Evolutionary conservation across 1,140 invertebrate genomes (phyloP).

Genomic region (Asbolus verrucosus): DNA sequence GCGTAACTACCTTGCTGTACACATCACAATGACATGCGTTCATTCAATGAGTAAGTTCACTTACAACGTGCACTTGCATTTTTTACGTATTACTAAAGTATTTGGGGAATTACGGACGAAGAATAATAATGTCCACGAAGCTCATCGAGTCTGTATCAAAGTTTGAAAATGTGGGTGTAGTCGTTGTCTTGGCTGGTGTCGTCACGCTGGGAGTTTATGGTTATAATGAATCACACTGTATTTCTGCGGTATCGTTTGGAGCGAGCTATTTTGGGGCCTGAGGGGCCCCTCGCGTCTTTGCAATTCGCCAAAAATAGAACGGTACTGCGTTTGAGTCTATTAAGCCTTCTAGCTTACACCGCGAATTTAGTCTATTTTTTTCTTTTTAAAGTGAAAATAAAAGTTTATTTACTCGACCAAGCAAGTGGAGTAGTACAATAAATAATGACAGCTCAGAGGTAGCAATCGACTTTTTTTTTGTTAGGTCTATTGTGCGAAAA

Average conservation of each 20-base stretch:
- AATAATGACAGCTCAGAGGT: too few relatives aligned
- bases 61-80: constrained; percentile 31
- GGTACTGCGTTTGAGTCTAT: constrained; percentile 9
- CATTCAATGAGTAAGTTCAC: constrained; percentile 42
- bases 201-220: not conserved
- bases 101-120: not conserved
- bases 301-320: constrained; percentile 33
- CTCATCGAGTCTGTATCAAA: not conserved
- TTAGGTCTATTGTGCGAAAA: too few relatives aligned
- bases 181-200: not conserved
- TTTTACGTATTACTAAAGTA: constrained; percentile 1
- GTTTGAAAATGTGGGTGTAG: not conserved
- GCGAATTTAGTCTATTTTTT: not conserved
- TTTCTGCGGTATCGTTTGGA: constrained; percentile 1
- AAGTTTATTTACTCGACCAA: too few relatives aligned
- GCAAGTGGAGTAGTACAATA: too few relatives aligned
- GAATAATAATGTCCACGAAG: not conserved
- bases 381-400: too few relatives aligned
- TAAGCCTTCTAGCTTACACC: not conserved
- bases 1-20: constrained; percentile 59
- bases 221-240: constrained; percentile 34
- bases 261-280: constrained; percentile 33
- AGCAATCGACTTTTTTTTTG: too few relatives aligned
- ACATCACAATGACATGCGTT: constrained; percentile 47
- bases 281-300: constrained; percentile 32